Percentiles rank a stretch among this genome's conserved stretches.
These are phyloP conservation scores for Fistularia commersonii DNA, from an alignment of 2,797 vertebrate genomes.

Conservation along the genomic window DNA sequence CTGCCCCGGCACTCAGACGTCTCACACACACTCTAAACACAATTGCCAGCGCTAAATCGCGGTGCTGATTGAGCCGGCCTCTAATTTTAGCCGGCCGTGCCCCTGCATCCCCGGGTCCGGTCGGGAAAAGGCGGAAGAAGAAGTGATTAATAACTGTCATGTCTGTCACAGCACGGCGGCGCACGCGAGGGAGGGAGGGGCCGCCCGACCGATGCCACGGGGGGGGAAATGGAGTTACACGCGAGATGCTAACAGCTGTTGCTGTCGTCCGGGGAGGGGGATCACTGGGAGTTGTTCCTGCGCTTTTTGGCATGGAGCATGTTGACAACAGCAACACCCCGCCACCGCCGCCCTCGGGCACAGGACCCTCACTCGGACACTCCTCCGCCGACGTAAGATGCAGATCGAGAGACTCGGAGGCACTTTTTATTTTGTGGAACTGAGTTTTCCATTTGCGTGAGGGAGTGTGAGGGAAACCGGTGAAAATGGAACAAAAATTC, in stretches of 20 bases:
- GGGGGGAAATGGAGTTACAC: constrained; percentile 56
- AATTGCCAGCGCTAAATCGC: constrained; percentile 62
- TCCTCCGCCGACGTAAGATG: too few relatives aligned
- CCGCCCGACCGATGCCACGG: constrained; percentile 6
- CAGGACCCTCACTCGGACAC: too few relatives aligned
- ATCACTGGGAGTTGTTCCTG: constrained; percentile 4
- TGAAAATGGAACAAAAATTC: too few relatives aligned
- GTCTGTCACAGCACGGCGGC: constrained; percentile 61
- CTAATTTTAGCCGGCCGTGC: constrained; percentile 76
- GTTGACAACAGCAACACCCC: too few relatives aligned
- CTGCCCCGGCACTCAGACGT: constrained; percentile 44
- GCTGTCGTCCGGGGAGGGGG: constrained; percentile 6
- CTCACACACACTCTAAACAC: constrained; percentile 28
- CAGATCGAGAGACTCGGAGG: too few relatives aligned
- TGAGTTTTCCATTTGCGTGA: too few relatives aligned
- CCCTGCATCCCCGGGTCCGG: constrained; percentile 60
- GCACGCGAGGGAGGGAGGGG: constrained; percentile 35
- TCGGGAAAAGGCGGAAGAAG: constrained; percentile 69
- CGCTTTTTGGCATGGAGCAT: background rate
- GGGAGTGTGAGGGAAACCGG: too few relatives aligned
- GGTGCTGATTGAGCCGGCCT: constrained; percentile 74
- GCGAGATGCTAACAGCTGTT: constrained; percentile 62
- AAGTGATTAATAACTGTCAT: constrained; percentile 85
- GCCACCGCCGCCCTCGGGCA: too few relatives aligned
- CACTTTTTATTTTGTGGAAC: too few relatives aligned